Percentiles rank a stretch among this genome's conserved stretches.
Conservation (phyloP, 1,140 invertebrate genomes). For the Augochlora pura region DNA sequence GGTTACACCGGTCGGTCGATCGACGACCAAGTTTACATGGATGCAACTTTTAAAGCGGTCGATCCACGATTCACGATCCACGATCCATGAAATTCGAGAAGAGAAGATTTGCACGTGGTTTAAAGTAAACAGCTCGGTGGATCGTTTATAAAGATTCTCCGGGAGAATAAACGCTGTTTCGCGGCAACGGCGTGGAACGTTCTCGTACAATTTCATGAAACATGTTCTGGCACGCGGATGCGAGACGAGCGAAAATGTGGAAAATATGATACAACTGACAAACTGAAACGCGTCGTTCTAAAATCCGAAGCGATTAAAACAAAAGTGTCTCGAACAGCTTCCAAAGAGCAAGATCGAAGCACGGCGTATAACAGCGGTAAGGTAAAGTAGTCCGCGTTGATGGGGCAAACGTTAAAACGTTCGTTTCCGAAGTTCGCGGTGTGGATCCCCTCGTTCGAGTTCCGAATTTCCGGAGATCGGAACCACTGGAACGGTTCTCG, state of each 20-base stretch:
- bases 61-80: background rate
- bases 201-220: background rate
- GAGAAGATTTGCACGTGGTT: background rate
- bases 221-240: too few species aligned
- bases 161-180: background rate
- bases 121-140: background rate
- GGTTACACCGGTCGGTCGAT: background rate
- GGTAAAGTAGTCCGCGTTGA: too few species aligned
- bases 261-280: too few species aligned
- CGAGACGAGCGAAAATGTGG: too few species aligned
- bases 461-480: background rate
- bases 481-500: too few species aligned
- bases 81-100: background rate
- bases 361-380: too few species aligned
- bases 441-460: background rate
- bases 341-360: too few species aligned
- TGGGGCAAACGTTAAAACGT: too few species aligned
- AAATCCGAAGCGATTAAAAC: too few species aligned
- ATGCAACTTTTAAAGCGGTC: background rate
- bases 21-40: background rate
- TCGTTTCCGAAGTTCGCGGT: too few species aligned
- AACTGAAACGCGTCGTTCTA: too few species aligned
- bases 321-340: too few species aligned
- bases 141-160: background rate
- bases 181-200: background rate